Percentiles rank a stretch among this genome's conserved stretches.
phyloP scores from a whole-genome alignment of 2,888 invertebrate genomes.

The Oscheius myriophilus region DNA sequence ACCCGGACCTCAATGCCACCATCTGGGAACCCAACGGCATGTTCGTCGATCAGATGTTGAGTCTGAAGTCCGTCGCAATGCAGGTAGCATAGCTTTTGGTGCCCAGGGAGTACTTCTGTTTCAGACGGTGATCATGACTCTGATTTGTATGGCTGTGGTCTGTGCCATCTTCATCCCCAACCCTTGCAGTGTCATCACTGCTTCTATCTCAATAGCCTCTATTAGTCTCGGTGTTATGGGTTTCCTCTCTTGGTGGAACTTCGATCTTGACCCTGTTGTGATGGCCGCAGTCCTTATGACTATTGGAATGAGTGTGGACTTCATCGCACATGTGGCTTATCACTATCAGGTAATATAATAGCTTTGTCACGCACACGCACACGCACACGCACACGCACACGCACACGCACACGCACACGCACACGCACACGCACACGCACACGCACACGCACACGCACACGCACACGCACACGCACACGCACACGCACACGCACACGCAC shows the following conservation, averaged over 20 bases:
- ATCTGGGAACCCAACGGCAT: slow-evolving; percentile 67
- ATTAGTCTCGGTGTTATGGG: slow-evolving; percentile 68
- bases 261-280: slow-evolving; percentile 69
- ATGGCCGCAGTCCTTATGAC: slow-evolving; percentile 70
- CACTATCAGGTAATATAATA: slow-evolving; percentile 60
- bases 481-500: no score
- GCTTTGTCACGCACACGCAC: no score
- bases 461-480: no score
- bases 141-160: slow-evolving; percentile 68
- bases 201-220: slow-evolving; percentile 63
- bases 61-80: slow-evolving; percentile 61
- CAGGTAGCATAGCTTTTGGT: slow-evolving; percentile 41
- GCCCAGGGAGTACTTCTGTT: slow-evolving; percentile 3
- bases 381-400: no score
- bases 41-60: slow-evolving; percentile 70
- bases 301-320: slow-evolving; percentile 69
- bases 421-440: not conserved
- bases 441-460: no score
- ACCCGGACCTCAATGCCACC: slow-evolving; percentile 62
- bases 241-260: slow-evolving; percentile 65
- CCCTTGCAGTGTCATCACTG: slow-evolving; percentile 62
- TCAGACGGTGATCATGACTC: slow-evolving; percentile 60
- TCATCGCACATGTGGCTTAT: slow-evolving; percentile 68
- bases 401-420: no score
- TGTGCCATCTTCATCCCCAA: slow-evolving; percentile 69